A percentile compares a stretch with the other conserved stretches of the same genome.
Conservation (phyloP, 2,113 vertebrate species). For the Hippocampus abdominalis region DNA sequence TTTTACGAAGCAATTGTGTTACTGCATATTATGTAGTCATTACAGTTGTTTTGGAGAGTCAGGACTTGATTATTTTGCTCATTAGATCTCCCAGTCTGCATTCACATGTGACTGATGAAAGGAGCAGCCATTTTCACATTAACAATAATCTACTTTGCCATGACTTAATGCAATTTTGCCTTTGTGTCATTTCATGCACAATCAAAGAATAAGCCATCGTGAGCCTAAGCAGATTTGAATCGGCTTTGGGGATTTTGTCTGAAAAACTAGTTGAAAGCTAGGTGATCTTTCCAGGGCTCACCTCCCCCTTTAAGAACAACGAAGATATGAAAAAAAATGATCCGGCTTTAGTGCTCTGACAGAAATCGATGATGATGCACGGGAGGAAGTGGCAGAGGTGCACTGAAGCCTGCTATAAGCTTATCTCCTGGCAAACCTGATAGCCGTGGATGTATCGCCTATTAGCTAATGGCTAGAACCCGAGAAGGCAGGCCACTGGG, state of each 20-base stretch:
- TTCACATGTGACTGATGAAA: constrained; percentile 50
- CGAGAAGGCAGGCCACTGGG: constrained; percentile 1
- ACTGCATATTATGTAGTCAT: constrained; percentile 56
- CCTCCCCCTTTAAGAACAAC: constrained; percentile 27
- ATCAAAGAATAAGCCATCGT: constrained; percentile 40
- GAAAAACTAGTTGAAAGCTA: constrained; percentile 20
- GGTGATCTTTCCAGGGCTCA: constrained; percentile 25
- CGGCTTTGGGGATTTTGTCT: constrained; percentile 8
- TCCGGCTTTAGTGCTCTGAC: constrained; percentile 30
- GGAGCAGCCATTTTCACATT: constrained; percentile 46
- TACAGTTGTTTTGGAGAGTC: constrained; percentile 42
- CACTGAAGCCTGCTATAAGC: constrained; percentile 46
- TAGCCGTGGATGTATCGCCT: constrained; percentile 49
- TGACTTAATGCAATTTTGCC: constrained; percentile 49
- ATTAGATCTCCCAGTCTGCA: constrained; percentile 48
- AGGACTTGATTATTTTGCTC: constrained; percentile 57
- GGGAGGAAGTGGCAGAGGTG: constrained; percentile 59
- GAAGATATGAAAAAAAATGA: constrained; percentile 35
- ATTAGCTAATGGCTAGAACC: constrained; percentile 64
- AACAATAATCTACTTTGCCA: constrained; percentile 65
- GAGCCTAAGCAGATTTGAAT: constrained; percentile 27
- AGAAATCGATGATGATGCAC: constrained; percentile 60
- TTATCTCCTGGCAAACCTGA: constrained; percentile 50
- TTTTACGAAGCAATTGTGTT: constrained; percentile 28
- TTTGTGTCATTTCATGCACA: constrained; percentile 53